These are phyloP conservation scores for Chironomus tepperi DNA, from an alignment of 1,140 invertebrate genomes.

Conservation along the genomic window DNA sequence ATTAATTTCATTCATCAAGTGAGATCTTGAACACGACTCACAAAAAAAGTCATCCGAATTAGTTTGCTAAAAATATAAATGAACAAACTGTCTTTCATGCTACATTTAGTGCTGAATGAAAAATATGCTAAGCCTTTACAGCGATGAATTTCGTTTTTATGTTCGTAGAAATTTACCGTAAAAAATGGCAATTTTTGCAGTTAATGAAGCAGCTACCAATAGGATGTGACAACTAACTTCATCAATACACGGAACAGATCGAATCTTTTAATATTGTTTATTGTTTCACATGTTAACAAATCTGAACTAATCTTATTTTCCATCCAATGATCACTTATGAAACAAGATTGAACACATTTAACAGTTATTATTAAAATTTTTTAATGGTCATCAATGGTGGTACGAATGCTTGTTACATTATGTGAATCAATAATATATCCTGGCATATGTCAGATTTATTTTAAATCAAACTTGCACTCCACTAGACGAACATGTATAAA, in stretches of 20 bases:
- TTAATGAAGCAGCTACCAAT: background rate
- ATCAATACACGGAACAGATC: constrained; percentile 12
- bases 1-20: no score
- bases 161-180: background rate
- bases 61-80: no score
- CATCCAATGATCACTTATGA: background rate
- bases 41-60: background rate
- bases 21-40: no score
- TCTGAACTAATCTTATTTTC: background rate
- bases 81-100: no score
- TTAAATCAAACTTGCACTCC: background rate
- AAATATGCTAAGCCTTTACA: no score
- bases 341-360: background rate
- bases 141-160: no score
- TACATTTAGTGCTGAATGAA: no score
- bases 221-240: background rate
- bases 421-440: background rate
- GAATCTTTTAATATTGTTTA: background rate
- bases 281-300: no score
- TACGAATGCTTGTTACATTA: no score
- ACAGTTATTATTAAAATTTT: background rate
- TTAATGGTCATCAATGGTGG: no score
- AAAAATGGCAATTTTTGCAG: background rate
- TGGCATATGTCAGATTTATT: constrained; percentile 12
- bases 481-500: no score